Base-by-base conservation (phyloP, 2,113 vertebrate genomes). In the Reinhardtius hippoglossoides region DNA sequence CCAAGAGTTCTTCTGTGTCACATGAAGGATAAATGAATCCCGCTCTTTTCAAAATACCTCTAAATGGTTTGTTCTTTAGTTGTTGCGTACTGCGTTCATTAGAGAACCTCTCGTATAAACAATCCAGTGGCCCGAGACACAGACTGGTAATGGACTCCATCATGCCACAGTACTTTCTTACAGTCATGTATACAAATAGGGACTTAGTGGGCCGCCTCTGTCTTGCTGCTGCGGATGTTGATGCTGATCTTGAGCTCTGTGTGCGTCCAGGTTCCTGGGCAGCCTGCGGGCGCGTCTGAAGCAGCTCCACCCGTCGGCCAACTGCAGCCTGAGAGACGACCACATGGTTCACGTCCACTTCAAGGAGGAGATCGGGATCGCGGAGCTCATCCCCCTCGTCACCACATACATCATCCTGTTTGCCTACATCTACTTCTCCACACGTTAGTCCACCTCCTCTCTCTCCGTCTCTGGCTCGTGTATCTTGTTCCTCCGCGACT, bases 381-480 rank as follows among this genome's bases (percentile, higher is more conserved):
- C 98, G 0, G 98, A 99, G 85, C 97, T 99, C 60, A 96, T 99
- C 74, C 98, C 98, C 9, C 95, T 99, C 0, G 97, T 99, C 93
- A 98, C 98, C 91, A 99, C 98, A 54, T 99, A 99, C 92, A 96
- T 99, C 91, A 99, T 99, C 83, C 95, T 99, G 27, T 99, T 99
- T 0, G 98, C 98, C 74, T 99, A 99, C 93, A 99, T 99, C 95
- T 99, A 99, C 94, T 99, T 99, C 94, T 99, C 98, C 90, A 99
- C 98, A 12, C 95, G 97, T 99, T 81, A 87, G 97, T 94, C 40
- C 10, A 21, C 0, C 69, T 54, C 9, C 5, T 52, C 50, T 21
- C 2, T 15, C 8, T 10, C 9, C 16, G 3, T 46, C 48, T 37
- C 18, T 9, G 37, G 37, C 37, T 40, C 3, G 37, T 40, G 37